Evolutionary conservation across 2,113 vertebrate genomes (phyloP).

Genomic region (Oreochromis tanganicae): DNA sequence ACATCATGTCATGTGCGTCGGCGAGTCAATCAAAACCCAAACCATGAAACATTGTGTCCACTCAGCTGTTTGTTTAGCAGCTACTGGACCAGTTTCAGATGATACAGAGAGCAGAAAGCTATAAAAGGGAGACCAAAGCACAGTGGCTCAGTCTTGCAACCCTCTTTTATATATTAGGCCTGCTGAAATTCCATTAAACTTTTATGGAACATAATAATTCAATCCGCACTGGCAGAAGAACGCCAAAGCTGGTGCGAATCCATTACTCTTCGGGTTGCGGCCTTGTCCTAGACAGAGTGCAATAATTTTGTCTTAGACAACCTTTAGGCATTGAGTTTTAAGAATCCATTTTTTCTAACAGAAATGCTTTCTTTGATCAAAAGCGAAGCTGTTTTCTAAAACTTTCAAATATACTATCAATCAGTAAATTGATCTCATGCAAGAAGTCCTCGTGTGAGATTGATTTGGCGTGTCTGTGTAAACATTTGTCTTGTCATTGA

Average conservation of each 20-base stretch:
- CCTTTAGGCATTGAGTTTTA: not conserved
- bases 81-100: not conserved
- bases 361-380: not conserved
- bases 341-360: not conserved
- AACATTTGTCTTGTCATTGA: not conserved
- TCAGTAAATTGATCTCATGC: not conserved
- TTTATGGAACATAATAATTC: conserved; percentile 64
- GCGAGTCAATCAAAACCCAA: conserved; percentile 29
- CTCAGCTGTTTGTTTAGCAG: conserved; percentile 47
- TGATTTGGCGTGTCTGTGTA: not conserved
- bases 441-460: not conserved
- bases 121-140: conserved; percentile 17
- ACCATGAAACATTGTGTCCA: conserved; percentile 36
- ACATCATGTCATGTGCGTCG: not conserved
- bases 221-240: conserved; percentile 46
- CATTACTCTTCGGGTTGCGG: conserved; percentile 40
- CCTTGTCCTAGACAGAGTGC: conserved; percentile 43
- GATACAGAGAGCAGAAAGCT: not conserved
- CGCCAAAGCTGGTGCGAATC: conserved; percentile 9
- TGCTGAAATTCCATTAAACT: conserved; percentile 62
- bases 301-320: conserved; percentile 35
- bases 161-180: conserved; percentile 42
- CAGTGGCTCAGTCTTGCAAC: conserved; percentile 7
- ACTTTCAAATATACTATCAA: not conserved
- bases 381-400: not conserved